phyloP scores from a whole-genome alignment of 30 jellyfish, hydroid and myxozoan species.

The Rhopilema esculentum region DNA sequence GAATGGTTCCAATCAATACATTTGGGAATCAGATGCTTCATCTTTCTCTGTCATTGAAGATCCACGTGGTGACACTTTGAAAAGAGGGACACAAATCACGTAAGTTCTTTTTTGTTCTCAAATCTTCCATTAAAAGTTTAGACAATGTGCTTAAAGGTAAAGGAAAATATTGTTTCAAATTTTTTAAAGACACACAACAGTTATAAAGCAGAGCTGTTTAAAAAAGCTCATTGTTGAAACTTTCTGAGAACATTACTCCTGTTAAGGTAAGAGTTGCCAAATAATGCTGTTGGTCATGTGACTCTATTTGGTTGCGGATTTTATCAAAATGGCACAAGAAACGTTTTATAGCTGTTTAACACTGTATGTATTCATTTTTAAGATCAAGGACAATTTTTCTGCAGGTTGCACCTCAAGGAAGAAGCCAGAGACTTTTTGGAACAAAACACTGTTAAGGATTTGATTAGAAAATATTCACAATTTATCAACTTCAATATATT shows the following conservation, averaged over 20 bases:
- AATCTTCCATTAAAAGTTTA: not conserved
- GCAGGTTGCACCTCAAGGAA: slow-evolving; percentile 91
- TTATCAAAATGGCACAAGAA: no score
- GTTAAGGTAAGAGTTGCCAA: no score
- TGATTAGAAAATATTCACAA: slow-evolving; percentile 95
- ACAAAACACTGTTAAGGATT: slow-evolving; percentile 82
- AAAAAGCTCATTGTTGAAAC: no score
- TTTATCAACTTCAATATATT: slow-evolving; percentile 97
- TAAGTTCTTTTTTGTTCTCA: slow-evolving; percentile 14
- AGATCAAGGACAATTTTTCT: not conserved
- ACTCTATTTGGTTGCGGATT: no score
- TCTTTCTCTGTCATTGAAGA: slow-evolving; percentile 95
- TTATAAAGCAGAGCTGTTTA: no score
- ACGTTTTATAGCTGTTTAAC: no score
- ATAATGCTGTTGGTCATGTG: no score
- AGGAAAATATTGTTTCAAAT: no score
- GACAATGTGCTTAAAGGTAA: no score
- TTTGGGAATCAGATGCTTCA: slow-evolving; percentile 99
- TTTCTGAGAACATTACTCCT: no score
- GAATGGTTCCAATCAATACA: slow-evolving; percentile 95
- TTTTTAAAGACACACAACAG: no score
- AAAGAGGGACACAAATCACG: slow-evolving; percentile 98
- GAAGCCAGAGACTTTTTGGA: slow-evolving; percentile 99
- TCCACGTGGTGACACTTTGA: slow-evolving; percentile 99
- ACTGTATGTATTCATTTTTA: no score